phyloP scores from a whole-genome alignment of 2,888 invertebrate genomes.

The Sesia apiformis region DNA sequence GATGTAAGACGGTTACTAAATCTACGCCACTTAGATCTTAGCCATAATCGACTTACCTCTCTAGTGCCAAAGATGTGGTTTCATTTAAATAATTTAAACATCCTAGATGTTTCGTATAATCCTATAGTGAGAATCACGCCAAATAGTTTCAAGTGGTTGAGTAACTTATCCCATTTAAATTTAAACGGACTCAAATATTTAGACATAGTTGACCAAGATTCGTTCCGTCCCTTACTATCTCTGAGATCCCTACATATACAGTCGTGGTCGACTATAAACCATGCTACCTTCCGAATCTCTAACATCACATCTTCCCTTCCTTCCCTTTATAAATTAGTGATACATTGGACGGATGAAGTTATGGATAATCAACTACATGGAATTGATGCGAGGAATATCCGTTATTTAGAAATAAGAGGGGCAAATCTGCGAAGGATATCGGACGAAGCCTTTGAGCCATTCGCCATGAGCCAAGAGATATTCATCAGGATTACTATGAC shows the following conservation, averaged over 20 bases:
- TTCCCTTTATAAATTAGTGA: conserved; percentile 82
- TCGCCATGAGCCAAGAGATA: conserved; percentile 84
- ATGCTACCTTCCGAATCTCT: conserved; percentile 79
- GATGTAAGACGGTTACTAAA: conserved; percentile 81
- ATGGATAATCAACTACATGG: conserved; percentile 85
- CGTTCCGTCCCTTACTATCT: conserved; percentile 81
- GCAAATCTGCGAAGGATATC: conserved; percentile 81
- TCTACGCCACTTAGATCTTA: conserved; percentile 83
- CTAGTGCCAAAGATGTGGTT: conserved; percentile 85
- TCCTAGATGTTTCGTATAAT: conserved; percentile 87
- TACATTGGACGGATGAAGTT: conserved; percentile 83
- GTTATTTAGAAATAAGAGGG: conserved; percentile 87
- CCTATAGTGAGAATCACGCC: conserved; percentile 83
- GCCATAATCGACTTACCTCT: conserved; percentile 83
- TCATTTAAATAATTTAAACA: conserved; percentile 80
- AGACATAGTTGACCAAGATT: conserved; percentile 83
- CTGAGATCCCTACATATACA: conserved; percentile 81
- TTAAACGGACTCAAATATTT: conserved; percentile 83
- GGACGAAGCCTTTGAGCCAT: conserved; percentile 84
- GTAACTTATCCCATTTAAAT: conserved; percentile 82
- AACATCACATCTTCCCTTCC: conserved; percentile 82
- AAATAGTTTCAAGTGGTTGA: conserved; percentile 81
- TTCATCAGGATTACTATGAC: conserved; percentile 85
- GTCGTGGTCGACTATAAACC: conserved; percentile 84
- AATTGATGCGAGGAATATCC: conserved; percentile 84